Conservation (phyloP, 2,888 invertebrate genomes). For the Platycheirus albimanus region DNA sequence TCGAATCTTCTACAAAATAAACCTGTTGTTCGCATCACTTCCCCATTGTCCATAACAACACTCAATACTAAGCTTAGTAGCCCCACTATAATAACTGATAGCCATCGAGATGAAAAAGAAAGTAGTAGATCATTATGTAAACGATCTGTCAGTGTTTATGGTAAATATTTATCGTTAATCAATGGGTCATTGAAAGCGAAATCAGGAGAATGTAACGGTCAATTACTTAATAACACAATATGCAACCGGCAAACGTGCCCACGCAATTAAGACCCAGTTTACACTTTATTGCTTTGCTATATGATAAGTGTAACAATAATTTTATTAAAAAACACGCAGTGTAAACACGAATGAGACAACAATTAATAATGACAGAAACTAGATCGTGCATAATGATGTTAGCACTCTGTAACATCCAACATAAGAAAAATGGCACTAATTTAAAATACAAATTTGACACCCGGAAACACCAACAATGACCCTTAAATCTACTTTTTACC, state of each 20-base stretch:
- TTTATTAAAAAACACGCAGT: background rate
- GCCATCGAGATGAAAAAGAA: slow-evolving; percentile 64
- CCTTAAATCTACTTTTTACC: slow-evolving; percentile 25
- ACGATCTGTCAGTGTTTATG: slow-evolving; percentile 25
- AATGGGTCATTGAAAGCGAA: slow-evolving; percentile 27
- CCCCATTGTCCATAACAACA: slow-evolving; percentile 60
- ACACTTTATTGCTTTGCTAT: too few species aligned
- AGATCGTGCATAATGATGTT: slow-evolving; percentile 9
- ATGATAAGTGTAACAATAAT: background rate
- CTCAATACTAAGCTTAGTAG: slow-evolving; percentile 20
- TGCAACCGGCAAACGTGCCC: slow-evolving; percentile 13
- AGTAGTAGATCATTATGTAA: slow-evolving; percentile 69
- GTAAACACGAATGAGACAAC: slow-evolving; percentile 41
- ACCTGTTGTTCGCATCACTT: slow-evolving; percentile 51
- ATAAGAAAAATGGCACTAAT: background rate
- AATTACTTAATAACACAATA: slow-evolving; percentile 22
- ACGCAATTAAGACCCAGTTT: background rate
- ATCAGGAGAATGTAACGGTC: slow-evolving; percentile 11
- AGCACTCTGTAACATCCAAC: background rate
- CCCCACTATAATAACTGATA: background rate
- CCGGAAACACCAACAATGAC: slow-evolving; percentile 15
- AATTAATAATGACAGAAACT: slow-evolving; percentile 1
- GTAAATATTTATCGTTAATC: slow-evolving; percentile 48
- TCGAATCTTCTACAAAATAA: slow-evolving; percentile 27
- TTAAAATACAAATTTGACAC: slow-evolving; percentile 25